Evolutionary conservation across 2,797 vertebrate species (phyloP), one percentile per base, ranked within the genome.

Genomic region (Eptatretus atami): DNA sequence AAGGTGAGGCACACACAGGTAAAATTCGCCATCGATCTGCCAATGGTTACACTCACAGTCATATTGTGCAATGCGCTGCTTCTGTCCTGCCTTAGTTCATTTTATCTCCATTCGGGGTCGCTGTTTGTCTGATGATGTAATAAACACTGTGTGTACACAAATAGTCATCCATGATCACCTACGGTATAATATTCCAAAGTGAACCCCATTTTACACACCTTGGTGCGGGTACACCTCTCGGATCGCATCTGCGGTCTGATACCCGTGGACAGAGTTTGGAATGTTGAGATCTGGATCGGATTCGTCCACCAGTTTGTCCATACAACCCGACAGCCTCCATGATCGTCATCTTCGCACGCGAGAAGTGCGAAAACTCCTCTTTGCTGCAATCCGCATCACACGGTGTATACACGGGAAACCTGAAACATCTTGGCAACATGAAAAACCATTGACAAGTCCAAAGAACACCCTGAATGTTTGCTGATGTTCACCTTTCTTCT

Each of bases 211-310:
- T 55, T 54, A 11, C 66, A 44, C 9, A 76, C 81, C 81, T 71
- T 86, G 79, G 70, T 87, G 80, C 1, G 86, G 88, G 69, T 88
- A 81, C 6, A 73, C 80, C 64, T 68, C 73, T 15, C 87, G 82
- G 69, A 94, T 88, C 24, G 83, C 86, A 72, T 94, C 88, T 0
- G 87, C 87, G 0, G 86, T 90, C 73, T 95, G 88, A 68, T 82
- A 94, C 52, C 86, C 86, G 0, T 95, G 88, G 68, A 78, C 87
- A 24, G 88, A 95, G 74, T 94, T 94, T 53, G 87, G 83, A 67
- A 95, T 90, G 67, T 93, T 81, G 25, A 87, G 85, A 1, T 95
- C 88, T 0, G 88, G 88, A 69, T 94, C 88, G 0, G 88, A 95
- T 71, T 92, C 82, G 0, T 94, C 88, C 65, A 94, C 82, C 67